Conservation (phyloP, 2,888 invertebrate species). For the Carabus problematicus region DNA sequence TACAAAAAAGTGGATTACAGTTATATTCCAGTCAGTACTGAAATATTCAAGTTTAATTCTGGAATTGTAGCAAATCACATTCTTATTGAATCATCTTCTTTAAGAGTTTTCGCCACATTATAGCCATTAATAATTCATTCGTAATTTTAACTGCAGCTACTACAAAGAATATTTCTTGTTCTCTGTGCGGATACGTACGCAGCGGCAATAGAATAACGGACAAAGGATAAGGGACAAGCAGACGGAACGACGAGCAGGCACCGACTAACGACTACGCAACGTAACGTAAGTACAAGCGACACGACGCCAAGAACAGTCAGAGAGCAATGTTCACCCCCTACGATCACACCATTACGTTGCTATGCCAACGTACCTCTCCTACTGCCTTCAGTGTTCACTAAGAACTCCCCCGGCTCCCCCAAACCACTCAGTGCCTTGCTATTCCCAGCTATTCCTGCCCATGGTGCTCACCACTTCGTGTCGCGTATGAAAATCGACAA, state of each 20-base stretch:
- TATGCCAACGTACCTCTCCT: slow-evolving; percentile 31
- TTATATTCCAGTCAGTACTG: too few species aligned
- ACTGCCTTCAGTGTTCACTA: not conserved
- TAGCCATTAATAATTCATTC: too few species aligned
- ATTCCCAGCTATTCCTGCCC: not conserved
- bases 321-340: slow-evolving; percentile 35
- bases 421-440: not conserved
- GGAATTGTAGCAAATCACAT: too few species aligned
- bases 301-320: not conserved
- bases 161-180: too few species aligned
- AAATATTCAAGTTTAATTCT: too few species aligned
- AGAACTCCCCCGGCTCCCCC: not conserved
- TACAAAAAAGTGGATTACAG: too few species aligned
- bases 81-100: too few species aligned
- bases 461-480: not conserved
- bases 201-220: too few species aligned
- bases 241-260: not conserved
- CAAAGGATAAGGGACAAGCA: not conserved
- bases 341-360: slow-evolving; percentile 27
- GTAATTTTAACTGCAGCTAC: too few species aligned
- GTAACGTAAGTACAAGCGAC: not conserved
- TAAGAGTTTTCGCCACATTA: too few species aligned
- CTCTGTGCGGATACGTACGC: too few species aligned
- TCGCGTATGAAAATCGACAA: slow-evolving; percentile 37
- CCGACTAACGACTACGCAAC: not conserved